Percentiles rank a stretch among this genome's conserved stretches.
Conservation (phyloP, 2,797 vertebrate species). For the Hippocampus kuda region DNA sequence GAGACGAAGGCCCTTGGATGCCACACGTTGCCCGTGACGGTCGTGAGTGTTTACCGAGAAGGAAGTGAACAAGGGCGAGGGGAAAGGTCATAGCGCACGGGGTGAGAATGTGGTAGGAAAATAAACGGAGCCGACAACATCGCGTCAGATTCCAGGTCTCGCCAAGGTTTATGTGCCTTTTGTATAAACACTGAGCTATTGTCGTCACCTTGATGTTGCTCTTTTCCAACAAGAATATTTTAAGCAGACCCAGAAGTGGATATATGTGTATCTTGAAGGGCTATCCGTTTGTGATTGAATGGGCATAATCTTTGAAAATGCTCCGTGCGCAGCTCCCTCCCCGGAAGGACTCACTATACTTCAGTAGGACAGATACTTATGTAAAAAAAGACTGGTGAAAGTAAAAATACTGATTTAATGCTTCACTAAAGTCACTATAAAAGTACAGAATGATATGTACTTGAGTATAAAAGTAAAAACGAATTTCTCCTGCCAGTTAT, state of each 20-base stretch:
- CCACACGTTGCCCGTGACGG: constrained; percentile 20
- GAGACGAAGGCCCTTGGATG: constrained; percentile 12
- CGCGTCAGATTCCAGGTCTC: constrained; percentile 28
- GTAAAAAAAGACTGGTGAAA: no score
- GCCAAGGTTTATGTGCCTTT: constrained; percentile 22
- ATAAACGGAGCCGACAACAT: constrained; percentile 49
- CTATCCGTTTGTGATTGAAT: no score
- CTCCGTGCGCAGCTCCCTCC: no score
- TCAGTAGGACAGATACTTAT: no score
- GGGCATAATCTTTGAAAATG: no score
- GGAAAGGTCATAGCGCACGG: constrained; percentile 18
- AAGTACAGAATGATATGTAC: no score
- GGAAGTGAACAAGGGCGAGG: constrained; percentile 32
- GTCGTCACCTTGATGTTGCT: constrained; percentile 44
- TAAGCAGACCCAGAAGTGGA: constrained; percentile 6
- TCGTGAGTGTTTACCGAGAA: constrained; percentile 51
- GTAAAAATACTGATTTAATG: no score
- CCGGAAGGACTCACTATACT: no score
- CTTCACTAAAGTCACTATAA: no score
- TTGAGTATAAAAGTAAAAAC: no score
- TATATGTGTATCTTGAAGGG: no score
- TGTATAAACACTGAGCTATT: constrained; percentile 37
- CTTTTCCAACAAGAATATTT: constrained; percentile 30
- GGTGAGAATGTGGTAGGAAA: constrained; percentile 48
- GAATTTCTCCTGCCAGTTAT: no score